These are phyloP conservation scores for Caradrina kadenii DNA, from an alignment of 2,888 invertebrate genomes.

Conservation along the genomic window DNA sequence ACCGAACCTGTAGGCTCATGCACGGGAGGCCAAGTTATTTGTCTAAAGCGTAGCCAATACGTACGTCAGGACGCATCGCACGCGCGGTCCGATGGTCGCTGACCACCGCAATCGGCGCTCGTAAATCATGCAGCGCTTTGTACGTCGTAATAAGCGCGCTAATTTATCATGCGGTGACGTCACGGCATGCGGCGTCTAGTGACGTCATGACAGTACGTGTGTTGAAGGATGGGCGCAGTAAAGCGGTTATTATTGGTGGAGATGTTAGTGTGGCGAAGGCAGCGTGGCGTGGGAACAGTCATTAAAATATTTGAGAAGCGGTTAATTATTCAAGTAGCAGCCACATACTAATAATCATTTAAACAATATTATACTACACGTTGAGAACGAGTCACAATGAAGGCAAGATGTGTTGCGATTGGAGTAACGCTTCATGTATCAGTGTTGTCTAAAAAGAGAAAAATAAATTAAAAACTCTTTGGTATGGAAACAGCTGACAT, in stretches of 20 bases:
- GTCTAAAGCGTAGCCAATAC: not conserved
- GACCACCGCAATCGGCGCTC: conserved; percentile 53
- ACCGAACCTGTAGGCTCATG: too few relatives aligned
- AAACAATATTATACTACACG: too few relatives aligned
- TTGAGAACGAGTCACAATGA: too few relatives aligned
- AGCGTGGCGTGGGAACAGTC: too few relatives aligned
- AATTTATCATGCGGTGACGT: conserved; percentile 59
- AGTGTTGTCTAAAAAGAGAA: not conserved
- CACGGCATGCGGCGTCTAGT: conserved; percentile 25
- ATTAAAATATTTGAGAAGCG: too few relatives aligned
- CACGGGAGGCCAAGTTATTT: too few relatives aligned
- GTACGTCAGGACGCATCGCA: conserved; percentile 6
- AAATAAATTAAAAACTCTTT: conserved; percentile 11
- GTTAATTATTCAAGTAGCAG: too few relatives aligned
- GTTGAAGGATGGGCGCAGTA: conserved; percentile 46
- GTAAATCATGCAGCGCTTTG: conserved; percentile 57
- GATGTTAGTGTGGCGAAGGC: conserved; percentile 1
- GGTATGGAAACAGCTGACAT: conserved; percentile 48
- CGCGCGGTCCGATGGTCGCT: conserved; percentile 38
- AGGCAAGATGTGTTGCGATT: too few relatives aligned
- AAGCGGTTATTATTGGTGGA: conserved; percentile 39
- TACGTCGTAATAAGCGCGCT: conserved; percentile 52
- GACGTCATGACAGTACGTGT: conserved; percentile 25
- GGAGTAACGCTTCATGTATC: not conserved
- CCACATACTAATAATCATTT: too few relatives aligned